phyloP scores from a whole-genome alignment of 2,888 invertebrate species.

The Petrophora chlorosata region DNA sequence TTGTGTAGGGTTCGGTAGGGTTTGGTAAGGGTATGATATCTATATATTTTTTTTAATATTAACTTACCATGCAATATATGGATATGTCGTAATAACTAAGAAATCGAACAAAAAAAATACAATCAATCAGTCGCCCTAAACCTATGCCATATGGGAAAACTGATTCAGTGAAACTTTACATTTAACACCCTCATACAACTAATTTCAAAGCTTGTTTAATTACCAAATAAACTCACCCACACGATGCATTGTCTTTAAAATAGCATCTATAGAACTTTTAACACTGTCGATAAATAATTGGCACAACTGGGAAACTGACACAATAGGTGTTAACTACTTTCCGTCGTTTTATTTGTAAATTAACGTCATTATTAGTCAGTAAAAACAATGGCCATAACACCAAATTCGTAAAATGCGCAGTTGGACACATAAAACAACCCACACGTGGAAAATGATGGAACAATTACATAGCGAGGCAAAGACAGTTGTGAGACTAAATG shows the following conservation, averaged over 20 bases:
- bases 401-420: slow-evolving; percentile 10
- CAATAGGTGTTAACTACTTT: slow-evolving; percentile 27
- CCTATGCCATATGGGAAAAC: too few species aligned
- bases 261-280: not conserved
- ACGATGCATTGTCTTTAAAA: slow-evolving; percentile 14
- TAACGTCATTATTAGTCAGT: slow-evolving; percentile 32
- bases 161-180: too few species aligned
- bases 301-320: slow-evolving; percentile 11
- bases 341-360: slow-evolving; percentile 23
- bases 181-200: too few species aligned
- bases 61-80: too few species aligned
- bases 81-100: too few species aligned
- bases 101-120: too few species aligned
- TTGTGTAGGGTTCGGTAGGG: too few species aligned
- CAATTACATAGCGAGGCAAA: too few species aligned
- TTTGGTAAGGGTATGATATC: too few species aligned
- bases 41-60: too few species aligned
- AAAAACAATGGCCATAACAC: slow-evolving; percentile 25
- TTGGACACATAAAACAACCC: slow-evolving; percentile 3
- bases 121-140: too few species aligned
- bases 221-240: slow-evolving; percentile 10
- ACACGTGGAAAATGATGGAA: not conserved
- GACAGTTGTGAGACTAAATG: too few species aligned
- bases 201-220: not conserved
- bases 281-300: slow-evolving; percentile 11